These are phyloP conservation scores for Melipona beecheii DNA, from an alignment of 2,888 invertebrate species.

Conservation along the genomic window DNA sequence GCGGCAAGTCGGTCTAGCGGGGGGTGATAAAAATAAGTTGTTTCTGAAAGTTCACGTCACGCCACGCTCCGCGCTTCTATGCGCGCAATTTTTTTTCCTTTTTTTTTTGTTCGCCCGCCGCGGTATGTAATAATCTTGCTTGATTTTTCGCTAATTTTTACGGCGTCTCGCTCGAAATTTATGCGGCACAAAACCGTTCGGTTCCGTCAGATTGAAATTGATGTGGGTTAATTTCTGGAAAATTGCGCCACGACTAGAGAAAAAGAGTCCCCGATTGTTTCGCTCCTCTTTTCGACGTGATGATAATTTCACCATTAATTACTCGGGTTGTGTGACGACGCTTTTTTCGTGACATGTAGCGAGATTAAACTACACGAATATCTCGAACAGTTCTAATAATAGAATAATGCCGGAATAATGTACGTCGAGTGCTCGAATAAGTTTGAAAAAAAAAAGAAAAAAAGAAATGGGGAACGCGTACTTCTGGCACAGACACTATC, in stretches of 20 bases:
- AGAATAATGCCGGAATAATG: too few species aligned
- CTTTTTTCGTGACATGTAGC: too few species aligned
- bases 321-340: too few species aligned
- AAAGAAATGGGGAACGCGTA: too few species aligned
- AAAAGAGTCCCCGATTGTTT: not conserved
- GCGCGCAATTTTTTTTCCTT: not conserved
- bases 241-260: not conserved
- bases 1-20: conserved; percentile 25
- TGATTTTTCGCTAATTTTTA: conserved; percentile 10
- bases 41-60: conserved; percentile 36
- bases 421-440: too few species aligned
- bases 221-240: not conserved
- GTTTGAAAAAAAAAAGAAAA: too few species aligned
- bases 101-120: not conserved
- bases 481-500: too few species aligned
- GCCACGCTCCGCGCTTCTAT: not conserved
- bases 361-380: too few species aligned
- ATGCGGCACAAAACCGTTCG: not conserved
- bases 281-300: too few species aligned
- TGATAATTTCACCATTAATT: too few species aligned
- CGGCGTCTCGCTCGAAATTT: not conserved
- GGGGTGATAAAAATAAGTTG: conserved; percentile 45
- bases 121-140: not conserved
- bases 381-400: too few species aligned
- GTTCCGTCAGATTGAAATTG: not conserved